A percentile compares a stretch with the other conserved stretches of the same genome.
These are phyloP conservation scores for Leptobrachium ailaonicum DNA, from an alignment of 2,113 vertebrate genomes.

Conservation along the genomic window DNA sequence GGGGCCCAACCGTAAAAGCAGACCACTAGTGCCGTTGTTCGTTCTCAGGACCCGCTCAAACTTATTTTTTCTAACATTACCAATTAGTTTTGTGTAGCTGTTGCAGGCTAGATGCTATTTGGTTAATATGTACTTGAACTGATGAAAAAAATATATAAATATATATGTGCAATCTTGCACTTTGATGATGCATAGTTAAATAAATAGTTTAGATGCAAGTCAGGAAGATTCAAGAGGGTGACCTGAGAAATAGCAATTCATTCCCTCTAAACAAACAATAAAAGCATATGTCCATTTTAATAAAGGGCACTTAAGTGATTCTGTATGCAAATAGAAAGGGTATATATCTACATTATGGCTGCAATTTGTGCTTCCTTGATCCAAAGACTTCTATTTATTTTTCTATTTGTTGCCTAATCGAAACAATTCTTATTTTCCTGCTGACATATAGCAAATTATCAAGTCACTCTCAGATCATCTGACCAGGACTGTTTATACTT, in stretches of 20 bases:
- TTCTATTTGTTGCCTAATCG: no score
- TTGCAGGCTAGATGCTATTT: background rate
- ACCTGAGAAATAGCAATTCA: background rate
- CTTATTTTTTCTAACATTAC: background rate
- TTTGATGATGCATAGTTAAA: background rate
- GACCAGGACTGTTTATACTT: no score
- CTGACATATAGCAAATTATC: no score
- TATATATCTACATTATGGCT: no score
- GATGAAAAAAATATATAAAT: background rate
- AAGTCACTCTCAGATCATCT: no score
- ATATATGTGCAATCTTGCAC: no score
- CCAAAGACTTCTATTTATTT: no score
- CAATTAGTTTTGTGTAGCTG: background rate
- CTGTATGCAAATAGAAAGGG: no score
- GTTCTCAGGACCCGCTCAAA: background rate
- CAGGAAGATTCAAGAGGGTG: background rate
- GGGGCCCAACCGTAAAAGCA: no score
- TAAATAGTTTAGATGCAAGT: background rate
- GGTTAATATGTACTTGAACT: background rate
- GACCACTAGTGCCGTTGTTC: no score
- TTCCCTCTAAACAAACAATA: background rate
- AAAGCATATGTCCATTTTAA: background rate
- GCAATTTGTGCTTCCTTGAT: no score
- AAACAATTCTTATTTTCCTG: no score
- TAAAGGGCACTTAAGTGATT: background rate